Conservation (phyloP, 2,113 vertebrate species). For the Etheostoma spectabile region DNA sequence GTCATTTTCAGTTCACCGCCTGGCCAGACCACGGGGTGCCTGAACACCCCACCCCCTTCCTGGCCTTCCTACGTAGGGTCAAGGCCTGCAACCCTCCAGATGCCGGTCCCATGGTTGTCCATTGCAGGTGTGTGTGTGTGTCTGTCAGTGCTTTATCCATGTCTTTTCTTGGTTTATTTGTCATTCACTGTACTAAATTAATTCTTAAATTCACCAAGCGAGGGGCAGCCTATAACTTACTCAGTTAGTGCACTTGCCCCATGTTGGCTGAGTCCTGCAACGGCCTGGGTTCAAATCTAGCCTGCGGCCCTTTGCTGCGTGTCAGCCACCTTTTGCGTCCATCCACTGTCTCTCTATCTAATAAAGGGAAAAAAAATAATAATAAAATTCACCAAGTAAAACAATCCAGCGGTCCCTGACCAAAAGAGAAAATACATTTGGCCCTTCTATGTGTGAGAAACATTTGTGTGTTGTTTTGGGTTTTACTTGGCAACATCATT, state of each 20-base stretch:
- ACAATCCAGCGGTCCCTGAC: constrained; percentile 12
- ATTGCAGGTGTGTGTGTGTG: constrained; percentile 90
- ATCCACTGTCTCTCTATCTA: too few relatives aligned
- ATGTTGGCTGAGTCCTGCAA: too few relatives aligned
- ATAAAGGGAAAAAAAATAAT: too few relatives aligned
- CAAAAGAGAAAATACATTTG: constrained; percentile 31
- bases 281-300: too few relatives aligned
- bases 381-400: too few relatives aligned
- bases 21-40: constrained; percentile 99
- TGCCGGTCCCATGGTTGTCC: constrained; percentile 96
- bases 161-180: not conserved
- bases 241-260: too few relatives aligned
- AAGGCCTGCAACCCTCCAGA: constrained; percentile 98
- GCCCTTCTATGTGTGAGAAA: not conserved
- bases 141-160: not conserved
- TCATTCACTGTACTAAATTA: constrained; percentile 11
- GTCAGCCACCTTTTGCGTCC: too few relatives aligned
- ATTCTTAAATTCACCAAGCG: constrained; percentile 11
- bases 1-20: constrained; percentile 98
- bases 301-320: too few relatives aligned
- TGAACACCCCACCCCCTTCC: constrained; percentile 96
- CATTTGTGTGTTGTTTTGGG: constrained; percentile 47
- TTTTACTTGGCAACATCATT: constrained; percentile 47
- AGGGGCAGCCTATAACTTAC: too few relatives aligned
- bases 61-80: constrained; percentile 95